Evolutionary conservation across 2,888 invertebrate genomes (phyloP).

Genomic region (Dioctria rufipes): DNA sequence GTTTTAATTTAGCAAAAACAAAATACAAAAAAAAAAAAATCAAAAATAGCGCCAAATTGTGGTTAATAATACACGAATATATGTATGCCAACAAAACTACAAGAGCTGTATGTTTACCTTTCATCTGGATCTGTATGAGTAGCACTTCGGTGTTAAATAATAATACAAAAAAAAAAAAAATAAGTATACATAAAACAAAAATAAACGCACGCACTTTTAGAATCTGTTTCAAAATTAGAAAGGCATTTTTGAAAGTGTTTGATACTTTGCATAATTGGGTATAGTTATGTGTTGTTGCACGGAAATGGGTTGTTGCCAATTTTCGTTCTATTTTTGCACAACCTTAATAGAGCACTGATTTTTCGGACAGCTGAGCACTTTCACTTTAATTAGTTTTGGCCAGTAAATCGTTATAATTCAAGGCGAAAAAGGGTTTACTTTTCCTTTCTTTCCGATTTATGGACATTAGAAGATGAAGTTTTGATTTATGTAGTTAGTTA

Average conservation of each 20-base stretch:
- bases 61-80: not conserved
- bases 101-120: not conserved
- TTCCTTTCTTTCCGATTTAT: too few relatives aligned
- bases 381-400: not conserved
- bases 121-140: not conserved
- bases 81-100: not conserved
- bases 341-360: not conserved
- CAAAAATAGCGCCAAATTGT: not conserved
- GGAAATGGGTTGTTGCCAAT: not conserved
- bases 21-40: not conserved
- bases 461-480: too few relatives aligned
- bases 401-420: too few relatives aligned
- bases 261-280: not conserved
- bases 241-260: not conserved
- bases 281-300: not conserved
- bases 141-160: not conserved
- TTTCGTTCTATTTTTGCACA: not conserved
- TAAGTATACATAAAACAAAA: not conserved
- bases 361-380: not conserved
- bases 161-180: not conserved
- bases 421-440: too few relatives aligned
- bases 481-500: too few relatives aligned
- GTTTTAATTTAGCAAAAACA: not conserved
- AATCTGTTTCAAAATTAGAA: constrained; percentile 3
- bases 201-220: constrained; percentile 9